A percentile compares a stretch with the other conserved stretches of the same genome.
These are phyloP conservation scores for Hirtodrosophila duncani DNA, from an alignment of 2,888 invertebrate species.

Conservation along the genomic window DNA sequence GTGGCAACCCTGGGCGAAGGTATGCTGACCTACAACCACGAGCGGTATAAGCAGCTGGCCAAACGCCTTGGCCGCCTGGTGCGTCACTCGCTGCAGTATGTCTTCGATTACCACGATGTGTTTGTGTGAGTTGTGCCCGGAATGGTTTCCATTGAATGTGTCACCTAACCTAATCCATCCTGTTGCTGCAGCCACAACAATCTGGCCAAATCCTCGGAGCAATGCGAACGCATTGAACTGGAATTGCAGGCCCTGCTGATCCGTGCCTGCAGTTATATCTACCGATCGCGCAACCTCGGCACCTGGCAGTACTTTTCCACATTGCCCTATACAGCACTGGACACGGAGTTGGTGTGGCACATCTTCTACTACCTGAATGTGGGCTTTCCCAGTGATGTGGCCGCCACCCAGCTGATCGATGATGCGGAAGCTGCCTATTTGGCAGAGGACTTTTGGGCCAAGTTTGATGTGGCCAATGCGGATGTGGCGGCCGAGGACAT, in stretches of 20 bases:
- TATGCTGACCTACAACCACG: constrained; percentile 83
- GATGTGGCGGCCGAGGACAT: constrained; percentile 85
- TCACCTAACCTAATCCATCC: background rate
- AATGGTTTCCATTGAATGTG: background rate
- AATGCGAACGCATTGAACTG: constrained; percentile 82
- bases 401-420: constrained; percentile 29
- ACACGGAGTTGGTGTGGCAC: constrained; percentile 82
- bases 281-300: constrained; percentile 85
- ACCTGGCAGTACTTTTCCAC: constrained; percentile 90
- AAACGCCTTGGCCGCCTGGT: constrained; percentile 84
- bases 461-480: constrained; percentile 83
- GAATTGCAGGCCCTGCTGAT: constrained; percentile 87
- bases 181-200: constrained; percentile 71
- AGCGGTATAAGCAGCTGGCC: constrained; percentile 82
- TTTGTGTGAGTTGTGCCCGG: constrained; percentile 61
- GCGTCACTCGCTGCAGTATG: constrained; percentile 85
- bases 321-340: constrained; percentile 83
- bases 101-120: constrained; percentile 82
- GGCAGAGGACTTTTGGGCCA: constrained; percentile 78
- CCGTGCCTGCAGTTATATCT: constrained; percentile 84
- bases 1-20: constrained; percentile 83
- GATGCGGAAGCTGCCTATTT: constrained; percentile 80
- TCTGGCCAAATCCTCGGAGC: constrained; percentile 77
- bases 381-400: constrained; percentile 79
- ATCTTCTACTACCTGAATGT: constrained; percentile 83